Conservation (phyloP, 2,113 vertebrate genomes). For the Orthonyx spaldingii region DNA sequence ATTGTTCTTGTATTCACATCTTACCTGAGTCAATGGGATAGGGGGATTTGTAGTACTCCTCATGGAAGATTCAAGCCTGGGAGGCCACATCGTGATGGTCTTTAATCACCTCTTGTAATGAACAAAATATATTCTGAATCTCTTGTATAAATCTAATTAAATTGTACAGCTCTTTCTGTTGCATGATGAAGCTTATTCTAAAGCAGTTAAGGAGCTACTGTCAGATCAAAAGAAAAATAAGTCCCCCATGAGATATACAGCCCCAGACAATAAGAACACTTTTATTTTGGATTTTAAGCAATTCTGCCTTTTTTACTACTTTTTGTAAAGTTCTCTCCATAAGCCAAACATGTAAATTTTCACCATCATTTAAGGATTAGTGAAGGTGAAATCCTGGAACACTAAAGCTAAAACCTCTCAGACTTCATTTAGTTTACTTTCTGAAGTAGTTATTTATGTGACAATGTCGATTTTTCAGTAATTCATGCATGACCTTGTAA, state of each 20-base stretch:
- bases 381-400: background rate
- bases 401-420: background rate
- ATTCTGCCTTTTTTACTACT: background rate
- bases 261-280: background rate
- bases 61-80: background rate
- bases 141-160: background rate
- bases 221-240: background rate
- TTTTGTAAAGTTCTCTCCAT: background rate
- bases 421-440: background rate
- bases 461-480: background rate
- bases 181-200: background rate
- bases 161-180: background rate
- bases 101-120: background rate
- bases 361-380: background rate
- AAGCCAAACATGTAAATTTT: background rate
- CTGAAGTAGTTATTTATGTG: background rate
- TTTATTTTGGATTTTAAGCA: background rate
- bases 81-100: background rate
- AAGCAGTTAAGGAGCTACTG: background rate
- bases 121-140: background rate
- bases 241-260: background rate
- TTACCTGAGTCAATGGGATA: background rate
- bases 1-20: background rate
- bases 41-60: background rate
- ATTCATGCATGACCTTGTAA: constrained; percentile 29